phyloP scores from a whole-genome alignment of 2,797 vertebrate species.

The Tenualosa ilisha region DNA sequence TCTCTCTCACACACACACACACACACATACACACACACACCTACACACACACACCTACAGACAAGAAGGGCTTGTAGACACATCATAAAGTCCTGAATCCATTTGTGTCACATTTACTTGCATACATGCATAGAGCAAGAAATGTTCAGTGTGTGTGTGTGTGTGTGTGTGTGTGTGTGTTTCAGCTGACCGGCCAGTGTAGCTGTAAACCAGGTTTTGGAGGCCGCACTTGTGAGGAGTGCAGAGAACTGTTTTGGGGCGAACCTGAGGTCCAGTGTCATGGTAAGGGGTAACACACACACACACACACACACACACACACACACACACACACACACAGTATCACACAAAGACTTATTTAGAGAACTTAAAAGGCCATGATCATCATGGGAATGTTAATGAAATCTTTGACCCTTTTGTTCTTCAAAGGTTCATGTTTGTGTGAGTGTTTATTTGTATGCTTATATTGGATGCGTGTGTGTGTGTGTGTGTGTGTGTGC shows the following conservation, averaged over 20 bases:
- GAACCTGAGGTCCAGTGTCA: constrained; percentile 85
- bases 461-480: background rate
- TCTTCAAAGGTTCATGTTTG: background rate
- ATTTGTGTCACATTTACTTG: background rate
- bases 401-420: constrained; percentile 4
- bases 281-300: constrained; percentile 70
- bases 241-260: constrained; percentile 94
- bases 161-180: constrained; percentile 21
- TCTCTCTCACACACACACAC: constrained; percentile 13
- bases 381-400: background rate
- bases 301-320: constrained; percentile 33
- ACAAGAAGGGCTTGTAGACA: background rate
- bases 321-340: constrained; percentile 30
- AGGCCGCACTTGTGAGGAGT: constrained; percentile 89
- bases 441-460: background rate
- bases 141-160: constrained; percentile 2
- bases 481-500: background rate
- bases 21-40: background rate
- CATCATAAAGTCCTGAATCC: background rate
- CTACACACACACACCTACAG: background rate
- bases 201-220: constrained; percentile 91
- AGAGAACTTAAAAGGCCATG: background rate
- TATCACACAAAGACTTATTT: background rate
- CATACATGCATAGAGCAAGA: background rate
- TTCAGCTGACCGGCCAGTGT: constrained; percentile 84